A percentile compares a stretch with the other conserved stretches of the same genome.
Conservation (phyloP, 2,797 vertebrate species). For the Euthynnus affinis region DNA sequence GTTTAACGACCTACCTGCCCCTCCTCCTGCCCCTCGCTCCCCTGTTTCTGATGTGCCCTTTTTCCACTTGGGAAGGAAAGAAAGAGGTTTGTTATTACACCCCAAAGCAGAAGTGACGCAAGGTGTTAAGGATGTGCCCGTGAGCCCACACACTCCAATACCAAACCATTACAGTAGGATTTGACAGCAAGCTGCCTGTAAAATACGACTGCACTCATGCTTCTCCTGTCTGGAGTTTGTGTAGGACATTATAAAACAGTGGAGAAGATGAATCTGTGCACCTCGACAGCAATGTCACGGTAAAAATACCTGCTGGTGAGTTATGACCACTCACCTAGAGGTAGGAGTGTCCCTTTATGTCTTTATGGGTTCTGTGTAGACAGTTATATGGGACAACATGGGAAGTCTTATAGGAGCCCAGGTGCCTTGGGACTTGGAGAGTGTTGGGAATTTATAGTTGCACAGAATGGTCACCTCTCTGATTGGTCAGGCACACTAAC, state of each 20-base stretch:
- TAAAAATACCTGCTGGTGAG: constrained; percentile 78
- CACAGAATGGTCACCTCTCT: constrained; percentile 59
- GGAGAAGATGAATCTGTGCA: constrained; percentile 77
- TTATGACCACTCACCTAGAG: constrained; percentile 80
- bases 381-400: constrained; percentile 80
- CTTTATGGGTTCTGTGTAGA: constrained; percentile 80
- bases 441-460: constrained; percentile 74
- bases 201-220: constrained; percentile 73
- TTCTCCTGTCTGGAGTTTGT: constrained; percentile 69
- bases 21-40: constrained; percentile 48
- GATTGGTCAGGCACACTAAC: constrained; percentile 56
- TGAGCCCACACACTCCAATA: constrained; percentile 20
- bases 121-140: constrained; percentile 40
- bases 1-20: constrained; percentile 83
- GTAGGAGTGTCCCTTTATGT: constrained; percentile 78
- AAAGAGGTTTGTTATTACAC: constrained; percentile 66
- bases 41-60: constrained; percentile 40
- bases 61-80: constrained; percentile 47
- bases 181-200: constrained; percentile 63
- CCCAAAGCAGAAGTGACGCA: constrained; percentile 64
- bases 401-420: constrained; percentile 74
- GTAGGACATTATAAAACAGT: constrained; percentile 73
- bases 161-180: constrained; percentile 52
- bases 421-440: constrained; percentile 67
- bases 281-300: constrained; percentile 73